Evolutionary conservation across 2,888 invertebrate species (phyloP), one percentile per base, ranked within the genome.

Genomic region (Rhabditoides inermis): DNA sequence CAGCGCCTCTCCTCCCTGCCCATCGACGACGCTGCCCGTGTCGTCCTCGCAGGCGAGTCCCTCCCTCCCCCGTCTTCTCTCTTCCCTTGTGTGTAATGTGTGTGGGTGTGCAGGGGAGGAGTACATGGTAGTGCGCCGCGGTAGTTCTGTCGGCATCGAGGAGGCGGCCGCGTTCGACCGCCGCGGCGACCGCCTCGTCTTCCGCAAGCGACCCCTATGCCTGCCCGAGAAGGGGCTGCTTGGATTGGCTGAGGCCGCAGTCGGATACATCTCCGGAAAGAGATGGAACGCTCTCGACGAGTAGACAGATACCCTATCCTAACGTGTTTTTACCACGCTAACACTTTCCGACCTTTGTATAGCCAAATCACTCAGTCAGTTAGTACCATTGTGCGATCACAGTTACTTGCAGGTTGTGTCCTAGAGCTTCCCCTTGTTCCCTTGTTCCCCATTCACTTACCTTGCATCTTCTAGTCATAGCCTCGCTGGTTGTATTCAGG

Each of bases 1-100:
- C 56, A 57, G 23, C 51, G 63, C 25, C 58, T 65, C 28, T 65
- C 65, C 4, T 63, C 65, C 15, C 56, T 63, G 10, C 63, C 65
- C 12, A 59, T 65, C 37, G 65, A 65, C 52, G 55, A 53, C 0
- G 65, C 63, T 30, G 59, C 61, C 12, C 51, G 52, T 26, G 39
- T 63, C 23, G 60, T 63, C 39, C 47, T 61, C 30, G 56, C 58
- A 53, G 64, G 64, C 61, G 51, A 50, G 60, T 53, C 18, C 32
- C 15, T 32, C 32, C 15, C 15, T 32, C 15, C 32, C 32, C 15
- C 15, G 32, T 15, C 7, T 10, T 32, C 15, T 32, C 32, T 32
- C 32, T 32, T 32, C 32, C 15, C n/a, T n/a, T n/a, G n/a, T 32
- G 15, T 32, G 7, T 10, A 32, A 7, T 15, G 15, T 32, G 7